Evolutionary conservation across 2,113 vertebrate species (phyloP).

Genomic region (Crotalus horridus): DNA sequence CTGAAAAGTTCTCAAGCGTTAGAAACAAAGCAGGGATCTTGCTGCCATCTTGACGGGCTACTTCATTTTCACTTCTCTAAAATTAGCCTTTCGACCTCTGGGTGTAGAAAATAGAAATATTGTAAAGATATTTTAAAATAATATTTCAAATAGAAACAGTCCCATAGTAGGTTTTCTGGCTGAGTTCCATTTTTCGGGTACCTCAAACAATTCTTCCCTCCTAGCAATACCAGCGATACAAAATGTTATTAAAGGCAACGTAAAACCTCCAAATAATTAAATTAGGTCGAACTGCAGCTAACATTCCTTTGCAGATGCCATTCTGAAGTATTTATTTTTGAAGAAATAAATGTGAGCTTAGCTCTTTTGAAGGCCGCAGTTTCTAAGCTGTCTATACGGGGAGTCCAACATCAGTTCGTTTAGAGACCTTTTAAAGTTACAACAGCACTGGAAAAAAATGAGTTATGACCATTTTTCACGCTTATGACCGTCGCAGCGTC

Average conservation of each 20-base stretch:
- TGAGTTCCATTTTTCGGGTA: not conserved
- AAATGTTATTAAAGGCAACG: not conserved
- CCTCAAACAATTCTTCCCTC: not conserved
- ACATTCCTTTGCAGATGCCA: not conserved
- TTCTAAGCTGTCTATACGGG: not conserved
- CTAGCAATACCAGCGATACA: not conserved
- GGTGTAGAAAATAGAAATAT: not conserved
- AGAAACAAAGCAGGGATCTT: not conserved
- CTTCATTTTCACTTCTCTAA: not conserved
- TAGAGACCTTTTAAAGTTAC: not conserved
- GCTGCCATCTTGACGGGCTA: not conserved
- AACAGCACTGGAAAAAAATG: not conserved
- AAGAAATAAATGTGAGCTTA: not conserved
- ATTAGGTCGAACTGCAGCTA: too few species aligned
- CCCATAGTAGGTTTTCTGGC: not conserved
- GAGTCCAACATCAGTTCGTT: not conserved
- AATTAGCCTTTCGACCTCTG: not conserved
- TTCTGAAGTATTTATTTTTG: not conserved
- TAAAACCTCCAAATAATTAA: not conserved
- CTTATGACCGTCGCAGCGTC: accelerated
- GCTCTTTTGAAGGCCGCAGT: not conserved
- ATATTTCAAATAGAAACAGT: not conserved
- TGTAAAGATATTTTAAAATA: not conserved
- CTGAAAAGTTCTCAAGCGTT: not conserved
- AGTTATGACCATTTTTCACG: not conserved